A percentile compares a stretch with the other conserved stretches of the same genome.
phyloP scores from a whole-genome alignment of 2,113 vertebrate species.

The Arothron firmamentum region DNA sequence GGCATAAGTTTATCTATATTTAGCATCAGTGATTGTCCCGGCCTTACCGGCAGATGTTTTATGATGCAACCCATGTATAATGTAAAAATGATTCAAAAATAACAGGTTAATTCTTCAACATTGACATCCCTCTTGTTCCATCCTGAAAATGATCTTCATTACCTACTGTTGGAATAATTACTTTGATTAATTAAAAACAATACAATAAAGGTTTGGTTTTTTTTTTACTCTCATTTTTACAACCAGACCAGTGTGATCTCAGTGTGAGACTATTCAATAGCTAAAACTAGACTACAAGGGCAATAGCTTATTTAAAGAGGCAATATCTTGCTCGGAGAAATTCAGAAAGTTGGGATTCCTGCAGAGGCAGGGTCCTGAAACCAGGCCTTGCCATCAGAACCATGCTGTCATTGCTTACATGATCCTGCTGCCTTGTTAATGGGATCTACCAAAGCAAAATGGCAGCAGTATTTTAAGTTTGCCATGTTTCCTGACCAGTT shows the following conservation, averaged over 20 bases:
- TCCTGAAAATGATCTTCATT: constrained; percentile 10
- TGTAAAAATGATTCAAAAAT: constrained; percentile 31
- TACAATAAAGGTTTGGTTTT: too few species aligned
- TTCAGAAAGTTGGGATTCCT: constrained; percentile 7
- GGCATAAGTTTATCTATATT: constrained; percentile 47
- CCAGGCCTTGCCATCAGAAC: constrained; percentile 13
- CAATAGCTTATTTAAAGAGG: background rate
- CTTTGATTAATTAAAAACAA: too few species aligned
- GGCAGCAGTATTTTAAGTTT: constrained; percentile 22
- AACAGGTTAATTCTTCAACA: constrained; percentile 29
- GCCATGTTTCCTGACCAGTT: constrained; percentile 31
- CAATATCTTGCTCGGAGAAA: constrained; percentile 1
- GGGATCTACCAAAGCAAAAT: constrained; percentile 30
- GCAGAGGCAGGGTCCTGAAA: constrained; percentile 18
- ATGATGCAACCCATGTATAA: constrained; percentile 41
- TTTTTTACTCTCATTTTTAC: too few species aligned
- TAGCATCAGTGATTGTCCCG: constrained; percentile 44
- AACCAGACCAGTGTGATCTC: too few species aligned
- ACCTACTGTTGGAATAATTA: too few species aligned
- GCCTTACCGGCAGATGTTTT: constrained; percentile 39
- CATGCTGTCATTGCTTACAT: constrained; percentile 19
- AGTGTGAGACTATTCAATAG: too few species aligned
- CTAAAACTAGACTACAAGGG: too few species aligned
- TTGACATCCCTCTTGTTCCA: constrained; percentile 26
- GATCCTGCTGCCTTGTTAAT: constrained; percentile 37